Conservation (phyloP, 2,888 invertebrate genomes). For the Isoperla grammatica region DNA sequence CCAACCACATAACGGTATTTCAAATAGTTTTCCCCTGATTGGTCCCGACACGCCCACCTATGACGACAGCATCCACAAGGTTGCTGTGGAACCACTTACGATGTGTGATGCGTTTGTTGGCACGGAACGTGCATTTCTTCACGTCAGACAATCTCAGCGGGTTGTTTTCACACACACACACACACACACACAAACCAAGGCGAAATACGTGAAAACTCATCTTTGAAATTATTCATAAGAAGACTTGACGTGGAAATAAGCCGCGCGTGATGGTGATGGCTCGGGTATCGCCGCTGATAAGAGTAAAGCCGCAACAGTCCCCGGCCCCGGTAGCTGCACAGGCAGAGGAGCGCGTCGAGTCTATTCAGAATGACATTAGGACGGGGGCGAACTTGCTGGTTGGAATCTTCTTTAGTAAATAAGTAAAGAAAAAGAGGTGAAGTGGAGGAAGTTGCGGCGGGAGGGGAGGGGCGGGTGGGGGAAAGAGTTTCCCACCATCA, state of each 20-base stretch:
- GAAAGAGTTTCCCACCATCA: slow-evolving; percentile 22
- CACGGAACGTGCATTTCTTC: too few species aligned
- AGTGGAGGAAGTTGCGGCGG: slow-evolving; percentile 5
- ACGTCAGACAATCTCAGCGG: too few species aligned
- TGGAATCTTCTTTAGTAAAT: slow-evolving; percentile 14
- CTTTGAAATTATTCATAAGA: slow-evolving; percentile 8
- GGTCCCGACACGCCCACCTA: too few species aligned
- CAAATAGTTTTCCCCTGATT: too few species aligned
- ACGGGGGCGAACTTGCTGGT: slow-evolving; percentile 1
- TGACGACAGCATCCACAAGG: too few species aligned
- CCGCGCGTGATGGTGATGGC: neutral
- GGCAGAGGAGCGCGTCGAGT: too few species aligned
- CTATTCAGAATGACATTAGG: slow-evolving; percentile 16
- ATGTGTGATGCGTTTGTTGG: too few species aligned
- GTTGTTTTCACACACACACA: too few species aligned
- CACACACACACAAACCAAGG: too few species aligned
- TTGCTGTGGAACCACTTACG: too few species aligned
- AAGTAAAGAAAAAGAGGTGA: slow-evolving; percentile 6
- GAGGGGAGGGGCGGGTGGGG: neutral
- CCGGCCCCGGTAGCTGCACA: neutral
- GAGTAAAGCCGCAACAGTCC: slow-evolving; percentile 4
- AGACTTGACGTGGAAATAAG: slow-evolving; percentile 10
- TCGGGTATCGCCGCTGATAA: neutral
- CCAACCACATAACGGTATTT: too few species aligned
- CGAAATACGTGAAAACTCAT: neutral